phyloP scores from a whole-genome alignment of 2,113 vertebrate species.

The Tringa solitaria region DNA sequence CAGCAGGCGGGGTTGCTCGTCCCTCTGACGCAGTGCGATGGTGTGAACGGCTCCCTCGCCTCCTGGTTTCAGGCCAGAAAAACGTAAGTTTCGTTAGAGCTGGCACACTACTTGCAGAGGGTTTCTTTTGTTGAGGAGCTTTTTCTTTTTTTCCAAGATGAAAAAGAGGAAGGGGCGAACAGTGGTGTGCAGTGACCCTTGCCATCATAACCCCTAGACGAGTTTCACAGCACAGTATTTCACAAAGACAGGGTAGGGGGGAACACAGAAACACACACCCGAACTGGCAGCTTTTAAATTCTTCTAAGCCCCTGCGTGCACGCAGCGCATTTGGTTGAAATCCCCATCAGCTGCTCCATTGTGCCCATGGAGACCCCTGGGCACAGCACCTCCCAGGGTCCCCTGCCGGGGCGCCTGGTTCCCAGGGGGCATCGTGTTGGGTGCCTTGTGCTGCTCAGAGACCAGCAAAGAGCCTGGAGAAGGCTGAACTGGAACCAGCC shows the following conservation, averaged over 20 bases:
- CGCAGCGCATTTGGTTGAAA: background rate
- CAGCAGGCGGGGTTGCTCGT: accelerated
- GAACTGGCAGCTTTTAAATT: background rate
- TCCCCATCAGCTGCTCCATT: background rate
- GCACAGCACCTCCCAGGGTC: background rate
- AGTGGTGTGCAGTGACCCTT: background rate
- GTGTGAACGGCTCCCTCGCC: background rate
- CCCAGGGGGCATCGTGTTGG: background rate
- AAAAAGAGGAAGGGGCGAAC: background rate
- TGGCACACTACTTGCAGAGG: background rate
- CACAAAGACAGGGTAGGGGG: slow-evolving; percentile 12
- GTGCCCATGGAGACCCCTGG: accelerated
- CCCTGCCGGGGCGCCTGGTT: background rate
- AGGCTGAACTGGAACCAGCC: background rate
- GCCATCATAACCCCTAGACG: accelerated
- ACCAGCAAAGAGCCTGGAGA: background rate
- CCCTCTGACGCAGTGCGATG: accelerated
- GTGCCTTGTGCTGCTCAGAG: background rate
- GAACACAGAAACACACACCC: background rate
- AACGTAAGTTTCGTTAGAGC: background rate
- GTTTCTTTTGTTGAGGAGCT: background rate
- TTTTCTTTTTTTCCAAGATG: background rate
- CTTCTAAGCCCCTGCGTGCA: accelerated
- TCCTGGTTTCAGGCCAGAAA: background rate
- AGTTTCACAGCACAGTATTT: background rate